These are phyloP conservation scores for Criorhina ranunculi DNA, from an alignment of 2,888 invertebrate genomes.

Conservation along the genomic window DNA sequence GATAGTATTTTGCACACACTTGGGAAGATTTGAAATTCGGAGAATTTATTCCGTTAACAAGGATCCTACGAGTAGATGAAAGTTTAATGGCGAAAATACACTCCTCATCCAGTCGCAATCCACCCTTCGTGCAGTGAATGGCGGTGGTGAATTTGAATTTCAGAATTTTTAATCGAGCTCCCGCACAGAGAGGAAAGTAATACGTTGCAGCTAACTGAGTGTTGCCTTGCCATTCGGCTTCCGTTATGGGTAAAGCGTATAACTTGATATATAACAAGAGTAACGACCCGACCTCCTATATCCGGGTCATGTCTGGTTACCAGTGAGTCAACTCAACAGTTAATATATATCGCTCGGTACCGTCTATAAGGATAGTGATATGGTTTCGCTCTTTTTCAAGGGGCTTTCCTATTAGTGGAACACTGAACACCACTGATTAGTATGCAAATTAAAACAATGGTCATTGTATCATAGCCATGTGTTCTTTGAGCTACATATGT, in stretches of 20 bases:
- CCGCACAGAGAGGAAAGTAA: conserved; percentile 25
- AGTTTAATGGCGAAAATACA: conserved; percentile 48
- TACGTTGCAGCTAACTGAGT: conserved; percentile 29
- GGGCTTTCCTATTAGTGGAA: conserved; percentile 20
- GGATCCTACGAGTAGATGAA: conserved; percentile 33
- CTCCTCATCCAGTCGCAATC: conserved; percentile 14
- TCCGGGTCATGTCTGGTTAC: conserved; percentile 41
- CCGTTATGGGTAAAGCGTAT: conserved; percentile 18
- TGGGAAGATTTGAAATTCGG: conserved; percentile 4
- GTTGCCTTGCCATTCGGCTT: conserved; percentile 27
- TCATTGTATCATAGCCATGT: conserved; percentile 16
- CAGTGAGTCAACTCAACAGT: conserved; percentile 26
- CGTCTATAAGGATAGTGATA: conserved; percentile 21
- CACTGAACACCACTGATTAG: conserved; percentile 51
- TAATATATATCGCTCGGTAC: conserved; percentile 38
- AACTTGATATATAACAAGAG: conserved; percentile 22
- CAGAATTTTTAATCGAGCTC: conserved; percentile 58
- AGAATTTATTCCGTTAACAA: conserved; percentile 26
- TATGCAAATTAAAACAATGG: conserved; percentile 62
- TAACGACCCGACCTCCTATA: conserved; percentile 28
- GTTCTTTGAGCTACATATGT: conserved; percentile 38
- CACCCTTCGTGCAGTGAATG: conserved; percentile 12
- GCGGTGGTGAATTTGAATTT: conserved; percentile 43
- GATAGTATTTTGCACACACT: conserved; percentile 2
- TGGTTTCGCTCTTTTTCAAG: conserved; percentile 28